Percentiles rank a stretch among this genome's conserved stretches.
phyloP scores from a whole-genome alignment of 2,113 vertebrate species.

The Tretioscincus oriximinensis region DNA sequence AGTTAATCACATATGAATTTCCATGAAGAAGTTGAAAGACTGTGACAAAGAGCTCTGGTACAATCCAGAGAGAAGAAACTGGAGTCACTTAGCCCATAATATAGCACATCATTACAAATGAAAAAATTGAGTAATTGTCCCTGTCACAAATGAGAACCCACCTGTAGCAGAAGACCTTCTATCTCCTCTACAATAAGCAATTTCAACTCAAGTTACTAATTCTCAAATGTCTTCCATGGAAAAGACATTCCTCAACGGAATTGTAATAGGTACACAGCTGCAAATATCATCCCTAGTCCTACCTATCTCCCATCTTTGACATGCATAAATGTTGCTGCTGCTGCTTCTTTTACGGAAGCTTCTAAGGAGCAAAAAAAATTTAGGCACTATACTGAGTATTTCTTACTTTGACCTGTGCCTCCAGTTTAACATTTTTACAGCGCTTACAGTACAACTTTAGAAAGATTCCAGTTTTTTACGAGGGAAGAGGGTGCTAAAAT shows the following conservation, averaged over 20 bases:
- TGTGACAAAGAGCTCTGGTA: slow-evolving; percentile 1
- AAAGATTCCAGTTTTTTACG: slow-evolving; percentile 21
- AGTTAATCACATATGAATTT: slow-evolving; percentile 11
- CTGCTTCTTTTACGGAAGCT: neutral
- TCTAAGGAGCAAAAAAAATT: neutral
- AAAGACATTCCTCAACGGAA: neutral
- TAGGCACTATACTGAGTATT: slow-evolving; percentile 2
- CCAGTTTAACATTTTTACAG: slow-evolving; percentile 19
- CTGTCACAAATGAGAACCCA: neutral
- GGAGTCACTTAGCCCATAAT: slow-evolving; percentile 44
- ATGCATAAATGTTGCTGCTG: neutral
- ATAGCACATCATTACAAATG: slow-evolving; percentile 2
- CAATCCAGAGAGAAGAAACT: slow-evolving; percentile 42
- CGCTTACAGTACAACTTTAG: slow-evolving; percentile 31
- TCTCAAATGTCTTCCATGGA: neutral
- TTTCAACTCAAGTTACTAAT: neutral
- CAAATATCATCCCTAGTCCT: neutral
- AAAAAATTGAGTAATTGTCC: neutral
- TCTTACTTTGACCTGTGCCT: neutral
- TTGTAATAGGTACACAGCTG: neutral
- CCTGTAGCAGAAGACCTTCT: neutral
- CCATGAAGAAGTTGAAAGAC: neutral
- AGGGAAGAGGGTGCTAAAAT: slow-evolving; percentile 8
- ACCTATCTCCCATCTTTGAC: neutral
- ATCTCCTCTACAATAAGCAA: neutral